Conservation (phyloP, 2,113 vertebrate species). For the Agapornis roseicollis region DNA sequence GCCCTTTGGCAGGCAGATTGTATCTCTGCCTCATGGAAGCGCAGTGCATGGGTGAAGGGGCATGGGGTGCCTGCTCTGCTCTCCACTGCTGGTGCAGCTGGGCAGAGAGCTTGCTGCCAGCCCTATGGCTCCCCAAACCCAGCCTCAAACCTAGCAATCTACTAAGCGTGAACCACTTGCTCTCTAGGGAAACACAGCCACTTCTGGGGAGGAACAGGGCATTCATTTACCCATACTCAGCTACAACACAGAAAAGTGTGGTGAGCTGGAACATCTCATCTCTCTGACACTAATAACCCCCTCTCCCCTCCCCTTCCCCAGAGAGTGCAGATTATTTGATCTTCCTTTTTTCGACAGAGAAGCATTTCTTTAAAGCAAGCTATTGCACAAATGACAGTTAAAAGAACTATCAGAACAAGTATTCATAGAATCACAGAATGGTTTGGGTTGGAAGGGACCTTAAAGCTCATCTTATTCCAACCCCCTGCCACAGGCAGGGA, state of each 20-base stretch:
- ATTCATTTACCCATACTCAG: not conserved
- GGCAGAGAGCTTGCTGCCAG: not conserved
- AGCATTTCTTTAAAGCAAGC: not conserved
- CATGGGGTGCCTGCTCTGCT: accelerated
- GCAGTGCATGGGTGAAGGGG: not conserved
- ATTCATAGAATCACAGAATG: not conserved
- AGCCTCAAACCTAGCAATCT: not conserved
- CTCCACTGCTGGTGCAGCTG: not conserved
- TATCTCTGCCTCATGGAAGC: not conserved
- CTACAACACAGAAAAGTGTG: not conserved
- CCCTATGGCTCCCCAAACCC: not conserved
- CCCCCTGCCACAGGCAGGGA: not conserved
- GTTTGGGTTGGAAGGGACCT: not conserved
- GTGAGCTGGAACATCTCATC: not conserved
- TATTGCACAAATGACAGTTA: not conserved
- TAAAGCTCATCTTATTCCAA: not conserved
- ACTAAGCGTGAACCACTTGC: not conserved
- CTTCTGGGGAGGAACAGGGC: not conserved
- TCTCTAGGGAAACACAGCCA: not conserved
- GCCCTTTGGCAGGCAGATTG: not conserved
- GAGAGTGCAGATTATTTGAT: not conserved
- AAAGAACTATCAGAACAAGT: not conserved
- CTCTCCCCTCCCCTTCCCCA: no score
- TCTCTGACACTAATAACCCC: not conserved
- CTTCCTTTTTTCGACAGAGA: not conserved